Evolutionary conservation across 2,797 vertebrate species (phyloP).

Genomic region (Numenius phaeopus): DNA sequence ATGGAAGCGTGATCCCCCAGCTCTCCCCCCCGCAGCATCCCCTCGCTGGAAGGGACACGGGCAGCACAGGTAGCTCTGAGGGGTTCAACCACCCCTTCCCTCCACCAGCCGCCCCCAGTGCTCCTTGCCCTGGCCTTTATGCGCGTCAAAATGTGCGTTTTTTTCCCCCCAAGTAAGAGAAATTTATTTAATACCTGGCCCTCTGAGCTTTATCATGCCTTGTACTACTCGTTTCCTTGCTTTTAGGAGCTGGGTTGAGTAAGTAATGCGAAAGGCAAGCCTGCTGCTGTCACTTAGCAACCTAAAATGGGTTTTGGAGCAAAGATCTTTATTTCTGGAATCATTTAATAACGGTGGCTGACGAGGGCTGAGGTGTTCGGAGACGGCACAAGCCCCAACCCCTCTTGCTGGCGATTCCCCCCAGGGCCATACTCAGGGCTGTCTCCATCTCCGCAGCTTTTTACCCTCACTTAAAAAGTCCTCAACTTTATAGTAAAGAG

Average conservation of each 20-base stretch:
- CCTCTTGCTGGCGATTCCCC: background rate
- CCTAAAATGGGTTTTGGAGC: background rate
- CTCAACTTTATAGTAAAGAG: fast-evolving
- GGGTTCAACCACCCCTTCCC: background rate
- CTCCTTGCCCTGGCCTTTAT: background rate
- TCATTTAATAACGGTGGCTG: background rate
- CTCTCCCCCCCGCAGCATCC: background rate
- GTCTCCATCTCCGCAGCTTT: fast-evolving
- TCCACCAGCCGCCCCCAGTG: fast-evolving
- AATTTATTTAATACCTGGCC: background rate
- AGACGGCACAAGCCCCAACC: fast-evolving
- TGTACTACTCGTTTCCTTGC: background rate
- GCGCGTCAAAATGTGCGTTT: fast-evolving
- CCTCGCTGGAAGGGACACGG: fast-evolving
- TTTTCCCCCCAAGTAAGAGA: fast-evolving
- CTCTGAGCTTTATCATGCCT: background rate
- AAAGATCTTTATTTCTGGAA: conserved; percentile 24
- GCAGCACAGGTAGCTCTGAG: fast-evolving
- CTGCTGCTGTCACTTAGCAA: conserved; percentile 30
- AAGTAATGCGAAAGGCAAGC: background rate
- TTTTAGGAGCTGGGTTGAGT: background rate
- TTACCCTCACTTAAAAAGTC: background rate
- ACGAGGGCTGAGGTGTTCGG: background rate
- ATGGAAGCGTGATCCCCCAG: fast-evolving
- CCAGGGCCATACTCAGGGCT: fast-evolving